Conservation (phyloP, 37 sponge, comb jelly and placozoan genomes). For the Chondrosia reniformis region DNA sequence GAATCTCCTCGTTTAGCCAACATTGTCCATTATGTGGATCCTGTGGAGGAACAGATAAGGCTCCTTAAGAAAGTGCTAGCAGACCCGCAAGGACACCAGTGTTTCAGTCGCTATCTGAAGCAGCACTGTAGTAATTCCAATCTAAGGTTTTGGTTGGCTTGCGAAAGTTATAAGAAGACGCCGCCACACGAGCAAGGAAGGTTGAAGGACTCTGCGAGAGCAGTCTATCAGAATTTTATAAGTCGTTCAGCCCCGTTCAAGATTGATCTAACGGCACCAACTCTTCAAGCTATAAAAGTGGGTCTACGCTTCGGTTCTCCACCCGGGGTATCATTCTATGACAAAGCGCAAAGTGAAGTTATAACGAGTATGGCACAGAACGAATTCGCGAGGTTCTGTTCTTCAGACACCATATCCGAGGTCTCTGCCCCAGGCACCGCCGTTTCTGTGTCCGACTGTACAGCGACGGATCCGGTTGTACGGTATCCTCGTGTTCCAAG, state of each 20-base stretch:
- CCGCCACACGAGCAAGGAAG: not conserved
- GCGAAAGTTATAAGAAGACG: constrained; percentile 31
- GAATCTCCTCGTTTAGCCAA: no score
- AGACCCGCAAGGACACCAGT: not conserved
- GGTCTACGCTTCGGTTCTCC: not conserved
- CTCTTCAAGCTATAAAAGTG: constrained; percentile 28
- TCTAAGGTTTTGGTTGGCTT: constrained; percentile 63
- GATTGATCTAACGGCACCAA: constrained; percentile 16
- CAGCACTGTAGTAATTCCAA: constrained; percentile 51
- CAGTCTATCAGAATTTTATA: constrained; percentile 56
- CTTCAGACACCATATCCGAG: constrained; percentile 47
- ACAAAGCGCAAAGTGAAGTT: constrained; percentile 50
- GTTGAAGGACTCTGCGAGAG: constrained; percentile 21
- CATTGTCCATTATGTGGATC: no score
- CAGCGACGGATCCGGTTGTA: no score
- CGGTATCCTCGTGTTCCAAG: not conserved
- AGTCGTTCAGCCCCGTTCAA: constrained; percentile 39
- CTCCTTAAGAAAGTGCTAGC: not conserved
- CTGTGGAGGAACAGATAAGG: no score
- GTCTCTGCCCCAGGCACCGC: not conserved
- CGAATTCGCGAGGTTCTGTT: constrained; percentile 50
- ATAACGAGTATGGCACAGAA: constrained; percentile 38
- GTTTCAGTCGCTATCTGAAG: constrained; percentile 51
- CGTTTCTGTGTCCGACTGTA: not conserved
- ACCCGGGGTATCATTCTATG: constrained; percentile 22